Conservation (phyloP, 2,888 invertebrate genomes). For the Agrotis exclamationis region DNA sequence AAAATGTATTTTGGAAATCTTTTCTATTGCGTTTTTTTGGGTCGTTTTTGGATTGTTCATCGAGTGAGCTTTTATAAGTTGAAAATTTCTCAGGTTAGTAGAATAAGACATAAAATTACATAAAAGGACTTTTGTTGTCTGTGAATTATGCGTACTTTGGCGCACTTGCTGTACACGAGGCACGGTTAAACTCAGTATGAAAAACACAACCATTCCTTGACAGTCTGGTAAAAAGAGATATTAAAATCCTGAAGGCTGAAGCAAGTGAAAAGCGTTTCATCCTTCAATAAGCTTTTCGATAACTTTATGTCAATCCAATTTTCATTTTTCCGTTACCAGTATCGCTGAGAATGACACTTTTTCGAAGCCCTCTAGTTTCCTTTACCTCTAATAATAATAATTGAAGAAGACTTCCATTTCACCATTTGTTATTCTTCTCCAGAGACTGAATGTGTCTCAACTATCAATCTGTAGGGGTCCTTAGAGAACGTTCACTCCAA, state of each 20-base stretch:
- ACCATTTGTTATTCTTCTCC: background rate
- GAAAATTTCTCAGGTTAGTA: too few relatives aligned
- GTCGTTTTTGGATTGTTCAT: background rate
- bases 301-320: background rate
- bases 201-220: background rate
- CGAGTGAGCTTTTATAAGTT: too few relatives aligned
- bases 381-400: slow-evolving; percentile 5
- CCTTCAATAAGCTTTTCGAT: background rate
- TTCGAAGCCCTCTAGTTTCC: background rate
- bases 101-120: too few relatives aligned
- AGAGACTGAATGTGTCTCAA: background rate
- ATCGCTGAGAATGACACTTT: background rate
- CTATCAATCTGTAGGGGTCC: slow-evolving; percentile 1
- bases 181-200: background rate
- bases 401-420: background rate
- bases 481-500: background rate
- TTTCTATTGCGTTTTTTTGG: slow-evolving; percentile 1
- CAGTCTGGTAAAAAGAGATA: background rate
- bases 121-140: too few relatives aligned
- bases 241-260: background rate
- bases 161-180: too few relatives aligned
- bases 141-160: too few relatives aligned
- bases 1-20: background rate
- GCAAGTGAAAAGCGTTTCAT: background rate
- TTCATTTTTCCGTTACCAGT: too few relatives aligned